Evolutionary conservation across 2,888 invertebrate genomes (phyloP).

Genomic region (Scaptomyza caliginosa): DNA sequence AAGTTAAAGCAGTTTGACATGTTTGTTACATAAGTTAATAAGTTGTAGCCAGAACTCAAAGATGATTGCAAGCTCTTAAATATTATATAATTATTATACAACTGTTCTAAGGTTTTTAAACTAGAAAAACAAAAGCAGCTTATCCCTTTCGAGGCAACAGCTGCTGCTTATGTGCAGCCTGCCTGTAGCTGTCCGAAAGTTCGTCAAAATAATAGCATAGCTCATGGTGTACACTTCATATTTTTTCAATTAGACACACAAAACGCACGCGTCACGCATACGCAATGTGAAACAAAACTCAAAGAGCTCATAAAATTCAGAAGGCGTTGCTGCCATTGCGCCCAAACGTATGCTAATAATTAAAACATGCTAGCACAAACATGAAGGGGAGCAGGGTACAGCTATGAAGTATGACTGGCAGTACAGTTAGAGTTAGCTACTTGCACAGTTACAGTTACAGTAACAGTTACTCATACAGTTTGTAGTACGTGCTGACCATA

Average conservation of each 20-base stretch:
- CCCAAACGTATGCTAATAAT: constrained; percentile 68
- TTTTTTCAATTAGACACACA: constrained; percentile 73
- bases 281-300: constrained; percentile 67
- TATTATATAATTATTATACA: no score
- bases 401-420: constrained; percentile 58
- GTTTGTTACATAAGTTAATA: constrained; percentile 15
- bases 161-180: constrained; percentile 43
- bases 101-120: background rate
- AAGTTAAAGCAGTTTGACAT: constrained; percentile 1
- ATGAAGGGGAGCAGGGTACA: constrained; percentile 8
- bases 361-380: constrained; percentile 54
- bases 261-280: constrained; percentile 67
- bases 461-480: constrained; percentile 16
- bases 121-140: background rate
- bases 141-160: constrained; percentile 29
- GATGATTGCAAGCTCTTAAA: constrained; percentile 10
- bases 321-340: constrained; percentile 15
- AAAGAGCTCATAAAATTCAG: constrained; percentile 67
- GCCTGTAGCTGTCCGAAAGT: constrained; percentile 21
- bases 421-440: constrained; percentile 30
- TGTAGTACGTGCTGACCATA: constrained; percentile 47
- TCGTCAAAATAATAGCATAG: constrained; percentile 41
- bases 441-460: constrained; percentile 21
- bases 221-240: constrained; percentile 48
- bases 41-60: constrained; percentile 5